Evolutionary conservation across 2,113 vertebrate species (phyloP), one percentile per base, ranked within the genome.

Genomic region (Alces alces): DNA sequence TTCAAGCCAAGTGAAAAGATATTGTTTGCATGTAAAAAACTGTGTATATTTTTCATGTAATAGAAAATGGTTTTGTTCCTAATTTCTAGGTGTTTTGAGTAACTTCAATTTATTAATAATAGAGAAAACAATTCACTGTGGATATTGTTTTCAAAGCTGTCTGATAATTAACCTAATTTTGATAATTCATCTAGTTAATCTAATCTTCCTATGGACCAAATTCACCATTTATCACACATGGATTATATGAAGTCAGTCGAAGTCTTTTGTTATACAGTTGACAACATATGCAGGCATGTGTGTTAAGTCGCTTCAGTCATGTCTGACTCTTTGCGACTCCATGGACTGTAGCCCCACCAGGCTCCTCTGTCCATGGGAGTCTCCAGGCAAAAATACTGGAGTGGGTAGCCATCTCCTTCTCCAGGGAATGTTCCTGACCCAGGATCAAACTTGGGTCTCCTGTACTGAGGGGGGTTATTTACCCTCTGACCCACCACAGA

Each of bases 231-330:
- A 36, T 66, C 33, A n/a, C 61, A n/a, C 2, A 8, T 17, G 33
- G 61, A 66, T 21, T 21, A 21, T 2, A 36, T 36, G 16, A 66
- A 66, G 2, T 66, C 55, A 60, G 25, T 58, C 19, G 23, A 39
- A 23, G 10, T 25, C 21, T 39, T 73, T 25, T 11, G 8, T 25
- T 11, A 25, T 39, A 39, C 36, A 39, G 66, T 73, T 36, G 66
- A 73, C 19, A 39, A 23, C 8, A 73, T 11, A 23, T 23, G 64
- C 33, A 36, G 16, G n/a, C 66, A 8, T 23, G n/a, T 0, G 0
- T 70, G 10, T 36, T 36, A 70, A 70, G 9, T 36, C 4, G 0
- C 66, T n/a, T 70, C 66, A 70, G n/a, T 39, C 0, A 0, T 70
- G 19, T 10, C 2, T 0, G 30, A n/a, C 61, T 64, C 61, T 64